Percentiles rank a stretch among this genome's conserved stretches.
These are phyloP conservation scores for Gymnorhina tibicen DNA, from an alignment of 2,113 vertebrate genomes.

Conservation along the genomic window DNA sequence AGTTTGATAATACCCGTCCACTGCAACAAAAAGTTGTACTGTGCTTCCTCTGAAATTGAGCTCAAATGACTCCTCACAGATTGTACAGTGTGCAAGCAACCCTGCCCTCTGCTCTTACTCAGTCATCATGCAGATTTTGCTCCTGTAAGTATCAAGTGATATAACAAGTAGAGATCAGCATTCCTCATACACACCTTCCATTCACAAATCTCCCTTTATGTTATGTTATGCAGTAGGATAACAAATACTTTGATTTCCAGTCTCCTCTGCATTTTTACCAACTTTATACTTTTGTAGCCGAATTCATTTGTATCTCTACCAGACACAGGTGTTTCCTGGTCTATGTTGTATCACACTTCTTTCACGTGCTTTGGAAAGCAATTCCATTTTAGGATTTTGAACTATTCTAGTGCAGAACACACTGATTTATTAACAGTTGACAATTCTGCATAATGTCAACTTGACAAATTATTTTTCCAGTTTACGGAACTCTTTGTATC, in stretches of 20 bases:
- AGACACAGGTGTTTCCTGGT: neutral
- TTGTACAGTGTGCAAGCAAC: neutral
- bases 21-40: neutral
- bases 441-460: neutral
- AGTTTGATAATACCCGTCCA: neutral
- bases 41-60: neutral
- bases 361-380: neutral
- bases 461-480: neutral
- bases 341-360: neutral
- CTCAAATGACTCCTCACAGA: neutral
- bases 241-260: neutral
- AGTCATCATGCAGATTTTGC: neutral
- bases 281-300: neutral
- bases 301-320: neutral
- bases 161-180: neutral
- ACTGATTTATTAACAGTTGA: neutral
- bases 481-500: neutral
- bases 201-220: neutral
- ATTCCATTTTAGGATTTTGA: slow-evolving; percentile 7
- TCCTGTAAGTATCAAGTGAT: neutral
- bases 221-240: neutral
- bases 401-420: neutral
- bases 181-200: neutral
- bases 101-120: neutral
- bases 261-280: neutral